Base-by-base conservation (phyloP, 2,113 vertebrate genomes). In the Gnathonemus echidnorhynchus region DNA sequence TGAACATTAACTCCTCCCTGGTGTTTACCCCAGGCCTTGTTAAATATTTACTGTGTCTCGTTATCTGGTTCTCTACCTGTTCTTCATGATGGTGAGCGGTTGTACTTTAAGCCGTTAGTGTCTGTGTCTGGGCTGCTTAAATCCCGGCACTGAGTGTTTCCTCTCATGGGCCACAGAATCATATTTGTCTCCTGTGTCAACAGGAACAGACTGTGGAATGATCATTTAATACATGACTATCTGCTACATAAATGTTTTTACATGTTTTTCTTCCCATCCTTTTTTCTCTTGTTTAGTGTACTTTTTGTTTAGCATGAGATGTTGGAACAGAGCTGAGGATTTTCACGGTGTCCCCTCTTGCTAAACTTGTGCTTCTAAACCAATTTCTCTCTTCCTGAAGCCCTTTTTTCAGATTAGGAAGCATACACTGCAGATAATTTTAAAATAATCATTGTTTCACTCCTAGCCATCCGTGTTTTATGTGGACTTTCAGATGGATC, bases 171-270 rank as follows among this genome's bases (percentile, higher is more conserved):
- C 27, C 77, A 66, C 45, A 50, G 7, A 66, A 70, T 77, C 48
- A 62, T 52, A 56, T 88, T 62, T 85, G 24, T 42, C 42, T 39
- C 45, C 77, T 45, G 27, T 74, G 62, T 90, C 48, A 56, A 90
- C 74, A 46, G 70, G 27, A 48, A 74, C 13, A 27, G 77, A 89
- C 48, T 89, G 46, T 6, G 45, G 45, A 77, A 89, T 46, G 31
- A 31, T 77, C 46, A 8, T 89, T 89, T 45, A 50, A 39, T n/a
- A 49, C 21, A 21, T 7, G 46, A 80, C 88, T n/a, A 9, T 49
- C 45, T 49, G 66, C 66, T 2, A 7, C 74, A 49, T 89, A n/a
- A 77, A 49, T 50, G 48, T 9, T 48, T 4, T 4, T 21, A 0
- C 39, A 42, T 62, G 56, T 74, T 85, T 70, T 31, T 4, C 1